A percentile compares a stretch with the other conserved stretches of the same genome.
These are phyloP conservation scores for Colaptes auratus DNA, from an alignment of 2,113 vertebrate genomes.

Conservation along the genomic window DNA sequence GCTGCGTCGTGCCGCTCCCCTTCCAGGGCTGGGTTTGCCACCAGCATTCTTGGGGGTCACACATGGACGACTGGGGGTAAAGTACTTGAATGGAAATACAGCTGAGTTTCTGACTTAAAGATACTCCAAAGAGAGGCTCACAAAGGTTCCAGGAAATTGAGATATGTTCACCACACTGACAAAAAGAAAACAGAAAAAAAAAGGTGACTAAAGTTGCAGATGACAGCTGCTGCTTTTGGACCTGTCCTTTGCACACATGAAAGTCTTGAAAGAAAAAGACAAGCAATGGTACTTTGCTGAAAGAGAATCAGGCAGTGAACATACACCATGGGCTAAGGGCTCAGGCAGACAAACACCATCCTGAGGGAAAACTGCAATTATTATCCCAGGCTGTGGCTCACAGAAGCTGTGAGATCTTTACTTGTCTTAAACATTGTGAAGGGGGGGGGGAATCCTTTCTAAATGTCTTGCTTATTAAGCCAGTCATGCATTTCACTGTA, in stretches of 20 bases:
- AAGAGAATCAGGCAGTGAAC: not conserved
- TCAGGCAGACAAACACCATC: slow-evolving; percentile 27
- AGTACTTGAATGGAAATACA: not conserved
- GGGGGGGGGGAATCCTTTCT: slow-evolving; percentile 21
- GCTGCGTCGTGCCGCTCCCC: accelerated
- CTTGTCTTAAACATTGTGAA: slow-evolving; percentile 12
- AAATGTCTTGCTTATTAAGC: slow-evolving; percentile 77
- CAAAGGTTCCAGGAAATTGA: not conserved
- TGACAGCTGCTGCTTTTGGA: not conserved
- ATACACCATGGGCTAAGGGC: not conserved
- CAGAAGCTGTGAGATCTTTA: slow-evolving; percentile 46
- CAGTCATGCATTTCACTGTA: slow-evolving; percentile 71
- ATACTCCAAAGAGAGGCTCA: not conserved
- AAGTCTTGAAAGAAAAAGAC: not conserved
- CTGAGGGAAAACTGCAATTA: slow-evolving; percentile 20
- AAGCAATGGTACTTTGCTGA: not conserved
- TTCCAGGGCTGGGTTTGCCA: not conserved
- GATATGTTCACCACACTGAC: not conserved
- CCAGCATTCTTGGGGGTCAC: not conserved
- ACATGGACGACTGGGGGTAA: accelerated
- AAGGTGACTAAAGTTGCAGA: not conserved
- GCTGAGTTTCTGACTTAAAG: not conserved
- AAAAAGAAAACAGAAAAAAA: not conserved
- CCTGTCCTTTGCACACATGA: slow-evolving; percentile 2
- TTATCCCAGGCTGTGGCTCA: slow-evolving; percentile 20